Conservation (phyloP, 2,888 invertebrate species). For the Papilio demoleus region DNA sequence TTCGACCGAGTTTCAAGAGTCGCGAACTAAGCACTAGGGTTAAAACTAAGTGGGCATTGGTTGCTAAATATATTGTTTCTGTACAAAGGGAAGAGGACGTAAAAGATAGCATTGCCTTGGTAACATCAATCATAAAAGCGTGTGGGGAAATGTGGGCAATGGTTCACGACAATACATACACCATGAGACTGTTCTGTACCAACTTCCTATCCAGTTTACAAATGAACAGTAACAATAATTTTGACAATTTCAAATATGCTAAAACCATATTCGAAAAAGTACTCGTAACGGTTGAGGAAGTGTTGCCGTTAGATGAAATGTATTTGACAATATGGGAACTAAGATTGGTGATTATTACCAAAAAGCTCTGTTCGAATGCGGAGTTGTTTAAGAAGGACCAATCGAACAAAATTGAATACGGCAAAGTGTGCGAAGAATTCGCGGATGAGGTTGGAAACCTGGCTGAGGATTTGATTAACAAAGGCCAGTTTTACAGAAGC, state of each 20-base stretch:
- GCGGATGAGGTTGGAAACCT: slow-evolving; percentile 49
- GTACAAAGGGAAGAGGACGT: slow-evolving; percentile 13
- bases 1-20: slow-evolving; percentile 35
- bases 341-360: slow-evolving; percentile 46
- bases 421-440: slow-evolving; percentile 44
- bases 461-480: slow-evolving; percentile 47
- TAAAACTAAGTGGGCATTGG: slow-evolving; percentile 51
- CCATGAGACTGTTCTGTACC: slow-evolving; percentile 43
- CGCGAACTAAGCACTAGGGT: slow-evolving; percentile 43
- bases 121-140: slow-evolving; percentile 46
- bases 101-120: slow-evolving; percentile 38
- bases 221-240: slow-evolving; percentile 32
- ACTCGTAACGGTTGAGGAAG: slow-evolving; percentile 44
- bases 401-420: slow-evolving; percentile 22
- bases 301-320: slow-evolving; percentile 47
- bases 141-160: slow-evolving; percentile 49
- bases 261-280: slow-evolving; percentile 49
- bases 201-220: slow-evolving; percentile 47
- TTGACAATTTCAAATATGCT: slow-evolving; percentile 38
- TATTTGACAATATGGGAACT: slow-evolving; percentile 55
- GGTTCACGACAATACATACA: slow-evolving; percentile 41
- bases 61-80: slow-evolving; percentile 43
- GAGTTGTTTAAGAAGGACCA: slow-evolving; percentile 38
- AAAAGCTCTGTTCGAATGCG: slow-evolving; percentile 40
- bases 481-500: slow-evolving; percentile 43